phyloP scores from a whole-genome alignment of 53 echinoderm and acorn worm species.

The Henricia sp. region DNA sequence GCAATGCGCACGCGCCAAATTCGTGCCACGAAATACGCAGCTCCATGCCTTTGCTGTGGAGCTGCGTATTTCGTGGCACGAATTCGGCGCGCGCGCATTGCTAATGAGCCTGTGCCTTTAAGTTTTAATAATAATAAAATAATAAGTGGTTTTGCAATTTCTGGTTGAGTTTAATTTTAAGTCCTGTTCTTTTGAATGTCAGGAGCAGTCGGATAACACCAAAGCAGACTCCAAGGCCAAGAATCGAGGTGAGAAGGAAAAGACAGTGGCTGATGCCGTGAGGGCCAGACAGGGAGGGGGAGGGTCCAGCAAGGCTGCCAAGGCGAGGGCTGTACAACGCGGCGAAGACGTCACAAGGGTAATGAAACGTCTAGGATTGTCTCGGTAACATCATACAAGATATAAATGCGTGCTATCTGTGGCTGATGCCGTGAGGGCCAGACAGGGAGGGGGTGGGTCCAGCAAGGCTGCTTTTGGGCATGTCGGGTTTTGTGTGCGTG shows the following conservation, averaged over 20 bases:
- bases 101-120: no score
- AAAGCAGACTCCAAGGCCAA: conserved; percentile 14
- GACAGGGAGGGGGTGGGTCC: conserved; percentile 41
- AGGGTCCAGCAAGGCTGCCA: conserved; percentile 68
- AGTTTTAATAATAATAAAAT: no score
- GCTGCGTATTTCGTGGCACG: no score
- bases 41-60: no score
- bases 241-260: conserved; percentile 27
- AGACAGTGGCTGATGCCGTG: conserved; percentile 44
- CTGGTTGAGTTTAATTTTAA: neutral
- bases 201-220: conserved; percentile 27
- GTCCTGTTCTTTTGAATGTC: neutral
- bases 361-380: no score
- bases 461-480: conserved; percentile 69
- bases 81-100: no score
- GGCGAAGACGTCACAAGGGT: conserved; percentile 91
- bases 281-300: conserved; percentile 60
- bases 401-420: no score
- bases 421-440: conserved; percentile 43
- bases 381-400: no score
- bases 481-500: no score
- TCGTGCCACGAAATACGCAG: no score
- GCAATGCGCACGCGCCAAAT: no score
- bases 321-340: conserved; percentile 77
- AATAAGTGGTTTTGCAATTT: no score